Conservation (phyloP, 2,888 invertebrate genomes). For the Venustoraphidia nigricollis region DNA sequence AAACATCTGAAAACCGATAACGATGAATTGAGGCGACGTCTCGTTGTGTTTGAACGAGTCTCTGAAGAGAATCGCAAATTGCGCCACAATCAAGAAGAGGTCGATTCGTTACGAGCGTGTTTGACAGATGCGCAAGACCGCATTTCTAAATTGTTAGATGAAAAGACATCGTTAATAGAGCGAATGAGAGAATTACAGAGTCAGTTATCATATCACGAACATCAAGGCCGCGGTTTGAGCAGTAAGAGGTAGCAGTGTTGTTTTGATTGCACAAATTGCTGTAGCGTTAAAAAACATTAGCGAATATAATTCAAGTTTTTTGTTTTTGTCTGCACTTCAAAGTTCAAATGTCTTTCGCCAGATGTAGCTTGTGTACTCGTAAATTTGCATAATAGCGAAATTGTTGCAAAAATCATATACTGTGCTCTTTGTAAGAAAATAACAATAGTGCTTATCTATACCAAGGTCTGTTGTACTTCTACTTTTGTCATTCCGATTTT, state of each 20-base stretch:
- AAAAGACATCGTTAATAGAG: constrained; percentile 57
- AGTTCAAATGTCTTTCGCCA: too few relatives aligned
- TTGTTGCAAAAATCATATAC: too few relatives aligned
- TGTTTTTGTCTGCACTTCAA: too few relatives aligned
- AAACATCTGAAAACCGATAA: constrained; percentile 42
- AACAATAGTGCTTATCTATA: too few relatives aligned
- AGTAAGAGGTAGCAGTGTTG: constrained; percentile 55
- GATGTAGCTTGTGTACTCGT: too few relatives aligned
- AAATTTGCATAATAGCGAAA: too few relatives aligned
- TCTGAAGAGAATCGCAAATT: constrained; percentile 40
- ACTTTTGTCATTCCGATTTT: too few relatives aligned
- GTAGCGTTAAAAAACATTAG: constrained; percentile 33
- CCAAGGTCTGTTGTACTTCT: too few relatives aligned
- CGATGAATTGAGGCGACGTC: constrained; percentile 42
- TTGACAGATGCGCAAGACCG: constrained; percentile 60
- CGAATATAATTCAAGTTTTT: too few relatives aligned
- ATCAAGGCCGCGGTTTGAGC: constrained; percentile 29
- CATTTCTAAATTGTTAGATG: constrained; percentile 50
- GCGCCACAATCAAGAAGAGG: constrained; percentile 38
- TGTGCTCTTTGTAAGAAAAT: too few relatives aligned
- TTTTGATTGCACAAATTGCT: constrained; percentile 54
- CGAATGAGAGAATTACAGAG: constrained; percentile 52
- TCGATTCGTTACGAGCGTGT: constrained; percentile 39
- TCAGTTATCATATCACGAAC: constrained; percentile 22
- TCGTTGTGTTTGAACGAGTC: constrained; percentile 39